Evolutionary conservation across 2,113 vertebrate species (phyloP), one percentile per base, ranked within the genome.

Genomic region (Psammodynastes pulverulentus): DNA sequence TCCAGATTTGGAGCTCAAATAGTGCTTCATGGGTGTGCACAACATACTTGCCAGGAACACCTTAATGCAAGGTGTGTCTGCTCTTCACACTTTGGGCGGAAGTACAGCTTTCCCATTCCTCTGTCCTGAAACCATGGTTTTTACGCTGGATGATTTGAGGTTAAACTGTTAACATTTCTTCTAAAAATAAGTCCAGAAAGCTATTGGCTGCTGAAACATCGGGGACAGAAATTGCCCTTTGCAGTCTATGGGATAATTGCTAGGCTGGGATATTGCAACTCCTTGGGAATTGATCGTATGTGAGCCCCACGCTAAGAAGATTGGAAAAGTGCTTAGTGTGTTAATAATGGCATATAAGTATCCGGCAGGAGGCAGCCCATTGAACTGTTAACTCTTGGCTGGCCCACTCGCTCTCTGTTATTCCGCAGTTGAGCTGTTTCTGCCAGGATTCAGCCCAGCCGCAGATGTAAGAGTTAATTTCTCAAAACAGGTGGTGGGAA

Each of bases 181-280:
- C 9, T 29, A 52, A 45, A 54, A n/a, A 21, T 67, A 48, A 13
- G 9, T 3, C 4, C 12, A 54, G 4, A 8, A 48, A 58, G 4
- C 26, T 7, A 39, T 15, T 51, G 90, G 45, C 85, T 51, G 19
- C n/a, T 39, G 48, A 48, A 92, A 26, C 23, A 0, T 1, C 13
- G 9, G 34, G 89, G n/a, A 9, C 26, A 29, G n/a, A 48, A 56
- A 89, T 49, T 52, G 24, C 46, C 52, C 29, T 43, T 13, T 15
- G 12, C 3, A 84, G 87, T 92, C 58, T 46, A 89, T 89, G 45
- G 87, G n/a, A 85, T 89, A 89, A 92, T 58, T 89, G 52, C 91
- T 85, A 89, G 52, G 52, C 24, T 43, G 46, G 29, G 45, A 85
- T 48, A 92, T 43, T 12, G 29, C 29, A 54, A 49, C 89, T 89